Base-by-base conservation (phyloP, 2,888 invertebrate species). In the Alloplasta piceator region DNA sequence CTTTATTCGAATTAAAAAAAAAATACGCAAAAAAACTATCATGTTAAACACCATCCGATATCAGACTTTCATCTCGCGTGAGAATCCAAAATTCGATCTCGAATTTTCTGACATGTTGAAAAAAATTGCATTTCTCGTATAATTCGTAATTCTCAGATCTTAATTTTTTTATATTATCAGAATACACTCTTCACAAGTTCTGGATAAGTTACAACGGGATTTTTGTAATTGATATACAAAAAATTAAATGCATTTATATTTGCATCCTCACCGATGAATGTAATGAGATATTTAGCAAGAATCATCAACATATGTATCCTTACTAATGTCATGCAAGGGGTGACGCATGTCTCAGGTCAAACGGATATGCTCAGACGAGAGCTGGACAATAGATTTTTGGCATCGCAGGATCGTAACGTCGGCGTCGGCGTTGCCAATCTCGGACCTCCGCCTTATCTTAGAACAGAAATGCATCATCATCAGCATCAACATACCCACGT, bases 401-500 rank as follows among this genome's bases (percentile, higher is more conserved):
- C 98, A 87, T 96, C 97, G 68, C 96, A 96, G 91, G 97, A 97
- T 87, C 94, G 96, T 85, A 93, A 92, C 78, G 92, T 94, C 71
- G 89, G 92, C 10, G 91, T 93, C 58, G 90, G 90, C 78, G 91
- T 91, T 56, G 85, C 86, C 6, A 88, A 88, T 83, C 86, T 91
- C 14, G 91, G 88, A 76, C 93, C 94, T 81, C 94, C 95, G 68
- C 95, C 95, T 87, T 94, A 93, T 86, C 94, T 96, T 90, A 95
- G 97, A 89, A 97, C 97, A 67, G 98, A 97, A 93, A 96, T 97
- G 95, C 98, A 97, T 92, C 97, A 97, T 93, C 98, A 98, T 94
- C 97, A 97, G 92, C 98, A 98, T 93, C 97, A 98, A 91, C 98
- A 97, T 92, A 97, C 97, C 71, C 97, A 97, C 93, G 96, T 98